Evolutionary conservation across 2,113 vertebrate genomes (phyloP).

Genomic region (Pseudois nayaur): DNA sequence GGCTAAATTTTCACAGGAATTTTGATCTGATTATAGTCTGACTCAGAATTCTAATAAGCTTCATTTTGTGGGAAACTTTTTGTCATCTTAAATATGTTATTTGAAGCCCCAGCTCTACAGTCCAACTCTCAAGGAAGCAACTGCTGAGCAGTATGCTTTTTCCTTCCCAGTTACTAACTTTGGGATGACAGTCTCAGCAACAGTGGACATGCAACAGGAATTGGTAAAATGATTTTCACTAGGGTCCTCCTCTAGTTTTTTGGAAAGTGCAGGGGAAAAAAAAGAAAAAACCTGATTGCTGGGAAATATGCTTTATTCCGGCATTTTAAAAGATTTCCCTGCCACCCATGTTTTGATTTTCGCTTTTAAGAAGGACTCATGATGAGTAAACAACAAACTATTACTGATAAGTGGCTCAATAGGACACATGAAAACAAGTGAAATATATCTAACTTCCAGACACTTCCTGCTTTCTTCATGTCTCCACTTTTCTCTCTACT

Average conservation of each 20-base stretch:
- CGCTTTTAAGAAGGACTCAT: background rate
- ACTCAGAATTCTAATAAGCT: background rate
- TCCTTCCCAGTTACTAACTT: background rate
- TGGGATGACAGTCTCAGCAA: background rate
- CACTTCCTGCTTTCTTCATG: background rate
- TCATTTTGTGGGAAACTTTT: background rate
- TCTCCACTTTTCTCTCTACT: background rate
- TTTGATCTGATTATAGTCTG: background rate
- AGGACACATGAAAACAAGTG: background rate
- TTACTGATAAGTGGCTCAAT: background rate
- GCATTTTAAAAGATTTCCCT: background rate
- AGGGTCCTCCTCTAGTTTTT: background rate
- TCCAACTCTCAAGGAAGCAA: background rate
- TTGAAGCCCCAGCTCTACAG: background rate
- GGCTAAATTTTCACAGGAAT: background rate
- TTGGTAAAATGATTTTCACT: background rate
- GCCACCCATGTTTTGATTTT: background rate
- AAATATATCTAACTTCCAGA: background rate
- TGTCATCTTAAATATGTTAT: background rate
- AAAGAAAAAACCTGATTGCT: background rate
- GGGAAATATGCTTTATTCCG: background rate
- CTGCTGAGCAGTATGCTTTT: background rate
- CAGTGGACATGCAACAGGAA: too few relatives aligned
- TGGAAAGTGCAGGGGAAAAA: background rate
- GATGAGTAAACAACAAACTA: background rate